Evolutionary conservation across 1,140 invertebrate species (phyloP).

Genomic region (Plutomurus gul): DNA sequence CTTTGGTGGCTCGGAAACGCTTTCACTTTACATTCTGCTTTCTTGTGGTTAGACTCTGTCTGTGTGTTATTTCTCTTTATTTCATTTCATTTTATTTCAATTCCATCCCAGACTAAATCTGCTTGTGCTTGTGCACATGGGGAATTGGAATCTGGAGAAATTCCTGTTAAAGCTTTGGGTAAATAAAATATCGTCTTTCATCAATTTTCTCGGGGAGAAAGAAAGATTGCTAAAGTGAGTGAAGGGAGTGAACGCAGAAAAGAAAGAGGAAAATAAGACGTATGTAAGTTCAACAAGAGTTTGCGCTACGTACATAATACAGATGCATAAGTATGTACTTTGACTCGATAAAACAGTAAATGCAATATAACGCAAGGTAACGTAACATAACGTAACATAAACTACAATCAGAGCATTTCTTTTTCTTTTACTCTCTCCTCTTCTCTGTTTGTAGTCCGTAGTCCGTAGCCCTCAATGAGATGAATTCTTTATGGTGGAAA

Average conservation of each 20-base stretch:
- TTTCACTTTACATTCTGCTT: neutral
- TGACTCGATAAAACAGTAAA: slow-evolving; percentile 1
- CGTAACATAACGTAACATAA: neutral
- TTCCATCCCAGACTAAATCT: slow-evolving; percentile 6
- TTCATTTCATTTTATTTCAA: slow-evolving; percentile 14
- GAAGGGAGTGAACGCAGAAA: neutral
- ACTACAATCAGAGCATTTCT: slow-evolving; percentile 1
- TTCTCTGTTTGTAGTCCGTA: neutral
- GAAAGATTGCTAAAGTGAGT: slow-evolving; percentile 2
- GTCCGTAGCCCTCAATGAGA: neutral
- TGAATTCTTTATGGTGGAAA: slow-evolving; percentile 21
- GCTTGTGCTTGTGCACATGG: neutral
- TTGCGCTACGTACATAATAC: no score
- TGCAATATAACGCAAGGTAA: slow-evolving; percentile 2
- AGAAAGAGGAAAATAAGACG: neutral
- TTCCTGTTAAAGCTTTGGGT: neutral
- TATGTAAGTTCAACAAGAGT: neutral
- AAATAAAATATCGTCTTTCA: slow-evolving; percentile 30
- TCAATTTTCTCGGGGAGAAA: neutral
- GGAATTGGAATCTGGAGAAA: neutral
- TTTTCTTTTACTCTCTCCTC: neutral
- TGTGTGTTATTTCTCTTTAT: neutral
- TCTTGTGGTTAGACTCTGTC: neutral
- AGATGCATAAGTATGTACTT: neutral
- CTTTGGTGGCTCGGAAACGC: neutral